Base-by-base conservation (phyloP, 1,140 invertebrate genomes). In the Zaprionus nigranus region DNA sequence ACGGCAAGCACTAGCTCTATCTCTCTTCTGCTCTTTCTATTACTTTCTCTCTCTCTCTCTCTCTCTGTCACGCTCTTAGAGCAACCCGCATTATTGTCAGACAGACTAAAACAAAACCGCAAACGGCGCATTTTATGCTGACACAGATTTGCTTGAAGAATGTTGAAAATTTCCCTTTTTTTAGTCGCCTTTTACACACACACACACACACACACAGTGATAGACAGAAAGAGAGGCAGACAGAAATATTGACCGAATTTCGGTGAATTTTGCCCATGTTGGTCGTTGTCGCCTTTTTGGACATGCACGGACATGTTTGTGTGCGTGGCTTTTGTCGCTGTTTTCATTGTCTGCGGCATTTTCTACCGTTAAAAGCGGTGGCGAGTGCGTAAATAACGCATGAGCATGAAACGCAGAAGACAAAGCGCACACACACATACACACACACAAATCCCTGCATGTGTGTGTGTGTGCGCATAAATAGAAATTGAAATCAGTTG, bases 221-320 rank as follows among this genome's bases (percentile, higher is more conserved):
- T 34, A 59, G 57, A 65, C 38, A 68, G 38, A 58, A 43, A 63
- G 17, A 51, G 43, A 70, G 49, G 51, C 69, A 64, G 62, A 49
- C 60, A 67, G 56, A 90, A 90, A 81, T 88, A 90, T 88, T 88
- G 85, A 88, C 85, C 85, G 85, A 90, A 88, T 90, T 88, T 90
- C 64, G 70, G 65, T 79, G 57, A 73, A 73, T 72, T 77, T 73
- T 77, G 69, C 69, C 46, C 61, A 72, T 64, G 74, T 76, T 76
- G 36, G 46, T 71, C 58, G 59, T 65, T 72, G 53, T 57, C 54
- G 62, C 54, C 58, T 62, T 69, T 62, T 49, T 69, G 61, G 58
- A 38, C 46, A 22, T 69, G 38, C 43, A 60, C n/a, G 53, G 57
- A 61, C 36, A 36, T 75, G 59, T 72, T 76, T 60, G 38, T 56